A percentile compares a stretch with the other conserved stretches of the same genome.
These are phyloP conservation scores for Gymnothorax javanicus DNA, from an alignment of 2,797 vertebrate species.

Conservation along the genomic window DNA sequence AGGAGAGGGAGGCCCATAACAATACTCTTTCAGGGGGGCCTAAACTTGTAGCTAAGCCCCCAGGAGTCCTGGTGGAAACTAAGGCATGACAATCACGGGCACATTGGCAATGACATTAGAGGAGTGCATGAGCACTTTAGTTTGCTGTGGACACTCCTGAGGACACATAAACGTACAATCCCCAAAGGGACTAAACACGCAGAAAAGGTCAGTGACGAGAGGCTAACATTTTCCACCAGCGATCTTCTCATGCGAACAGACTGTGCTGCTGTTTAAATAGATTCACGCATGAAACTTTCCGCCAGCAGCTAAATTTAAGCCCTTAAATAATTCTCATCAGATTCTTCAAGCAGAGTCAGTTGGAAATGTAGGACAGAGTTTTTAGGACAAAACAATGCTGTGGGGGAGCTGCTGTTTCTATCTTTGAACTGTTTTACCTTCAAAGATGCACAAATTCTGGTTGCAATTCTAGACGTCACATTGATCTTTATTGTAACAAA, in stretches of 20 bases:
- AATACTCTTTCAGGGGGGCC: too few species aligned
- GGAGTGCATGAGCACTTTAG: neutral
- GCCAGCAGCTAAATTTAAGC: neutral
- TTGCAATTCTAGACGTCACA: neutral
- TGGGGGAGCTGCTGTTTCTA: neutral
- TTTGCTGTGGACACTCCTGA: neutral
- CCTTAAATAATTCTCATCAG: slow-evolving; percentile 16
- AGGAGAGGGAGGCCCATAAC: too few species aligned
- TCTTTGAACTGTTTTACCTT: neutral
- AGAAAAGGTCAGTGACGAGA: neutral
- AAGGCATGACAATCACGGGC: neutral
- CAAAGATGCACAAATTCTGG: neutral
- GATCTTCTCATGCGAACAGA: neutral
- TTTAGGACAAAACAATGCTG: neutral
- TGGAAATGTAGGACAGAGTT: slow-evolving; percentile 2
- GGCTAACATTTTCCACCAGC: neutral
- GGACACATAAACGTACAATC: neutral
- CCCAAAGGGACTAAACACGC: neutral
- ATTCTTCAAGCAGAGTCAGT: slow-evolving; percentile 2
- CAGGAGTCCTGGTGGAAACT: neutral
- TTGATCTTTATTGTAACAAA: neutral
- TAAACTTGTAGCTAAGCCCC: too few species aligned
- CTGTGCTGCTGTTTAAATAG: neutral
- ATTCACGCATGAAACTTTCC: neutral
- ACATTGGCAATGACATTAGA: neutral